Evolutionary conservation across 2,888 invertebrate species (phyloP), one percentile per base, ranked within the genome.

Genomic region (Acrobasis suavella): DNA sequence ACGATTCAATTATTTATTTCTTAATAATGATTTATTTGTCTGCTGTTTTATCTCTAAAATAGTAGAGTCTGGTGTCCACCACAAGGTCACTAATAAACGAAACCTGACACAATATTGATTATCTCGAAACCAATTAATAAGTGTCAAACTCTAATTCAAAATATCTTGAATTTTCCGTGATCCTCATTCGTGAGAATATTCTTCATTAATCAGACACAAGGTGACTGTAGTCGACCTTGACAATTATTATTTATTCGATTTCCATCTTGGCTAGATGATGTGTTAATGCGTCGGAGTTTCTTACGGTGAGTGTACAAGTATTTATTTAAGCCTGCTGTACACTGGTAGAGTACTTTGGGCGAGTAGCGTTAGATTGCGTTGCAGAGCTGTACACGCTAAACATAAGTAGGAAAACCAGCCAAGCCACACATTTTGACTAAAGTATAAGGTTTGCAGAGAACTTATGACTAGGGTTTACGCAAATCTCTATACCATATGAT

Each of bases 171-270:
- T 75, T 75, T 80, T 70, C 70, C 71, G 72, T 73, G 73, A 77
- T 74, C 78, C 74, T 71, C 65, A 73, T 69, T 76, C 77, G 78
- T 82, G 78, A 80, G 69, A 78, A 72, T 75, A 77, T 79, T 75
- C 76, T 72, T 70, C 78, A 86, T 88, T 85, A 86, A 88, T 88
- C 87, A 87, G 81, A 80, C 78, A 74, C 82, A 79, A 86, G 85
- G 85, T 81, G 75, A 79, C 76, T 73, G 15, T 62, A 12, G 17
- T 64, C 66, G 74, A 72, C 86, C 83, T 86, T 86, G 81, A 72
- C 32, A 55, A 50, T 62, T 55, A 62, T 62, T 69, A 74, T 72
- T 75, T 78, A 64, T 72, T 66, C 69, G 70, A 77, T 78, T 72
- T 65, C 69, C 69, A 77, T 78, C 72, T 72, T 70, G 74, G 69